Percentiles rank a stretch among this genome's conserved stretches.
These are phyloP conservation scores for Stichopus chloronotus DNA, from an alignment of 35 echinoderm and acorn worm genomes.

Conservation along the genomic window DNA sequence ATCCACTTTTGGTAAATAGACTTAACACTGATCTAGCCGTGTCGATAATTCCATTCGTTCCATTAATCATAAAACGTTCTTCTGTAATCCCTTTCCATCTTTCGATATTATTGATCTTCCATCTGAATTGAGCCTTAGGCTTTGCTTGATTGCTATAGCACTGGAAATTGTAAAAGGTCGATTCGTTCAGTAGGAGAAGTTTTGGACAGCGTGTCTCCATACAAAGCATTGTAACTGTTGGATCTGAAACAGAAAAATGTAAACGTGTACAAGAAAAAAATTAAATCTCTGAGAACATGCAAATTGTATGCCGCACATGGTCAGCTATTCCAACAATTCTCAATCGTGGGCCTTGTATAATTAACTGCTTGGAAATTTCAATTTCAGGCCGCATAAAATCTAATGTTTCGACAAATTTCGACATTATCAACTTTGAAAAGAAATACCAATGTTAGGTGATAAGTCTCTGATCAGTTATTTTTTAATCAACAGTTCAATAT, in stretches of 20 bases:
- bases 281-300: no score
- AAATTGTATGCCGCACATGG: no score
- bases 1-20: not conserved
- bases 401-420: no score
- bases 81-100: not conserved
- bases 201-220: not conserved
- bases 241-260: not conserved
- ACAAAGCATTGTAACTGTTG: not conserved
- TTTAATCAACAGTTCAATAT: no score
- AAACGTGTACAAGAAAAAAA: not conserved
- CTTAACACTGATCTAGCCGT: not conserved
- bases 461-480: no score
- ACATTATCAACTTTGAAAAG: no score
- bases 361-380: no score
- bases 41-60: not conserved
- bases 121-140: not conserved
- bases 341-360: no score
- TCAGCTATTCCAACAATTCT: no score
- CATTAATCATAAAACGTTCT: not conserved
- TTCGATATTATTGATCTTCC: not conserved
- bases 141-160: not conserved
- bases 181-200: not conserved
- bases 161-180: not conserved
- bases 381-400: no score
- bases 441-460: no score